These are phyloP conservation scores for Tipula lateralis DNA, from an alignment of 2,888 invertebrate genomes.

Conservation along the genomic window DNA sequence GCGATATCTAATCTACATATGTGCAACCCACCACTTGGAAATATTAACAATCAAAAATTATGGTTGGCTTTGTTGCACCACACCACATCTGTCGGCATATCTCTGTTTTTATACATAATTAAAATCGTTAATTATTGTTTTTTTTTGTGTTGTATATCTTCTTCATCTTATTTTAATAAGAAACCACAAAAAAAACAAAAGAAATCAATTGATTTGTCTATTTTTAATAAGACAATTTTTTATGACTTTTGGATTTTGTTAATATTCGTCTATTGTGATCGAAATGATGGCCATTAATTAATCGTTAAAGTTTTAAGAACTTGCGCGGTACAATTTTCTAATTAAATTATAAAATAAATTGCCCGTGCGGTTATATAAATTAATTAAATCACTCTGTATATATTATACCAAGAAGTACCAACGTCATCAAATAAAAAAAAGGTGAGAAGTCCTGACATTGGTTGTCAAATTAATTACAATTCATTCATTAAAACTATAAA, in stretches of 20 bases:
- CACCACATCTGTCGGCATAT: background rate
- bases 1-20: background rate
- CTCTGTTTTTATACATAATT: background rate
- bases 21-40: background rate
- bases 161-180: background rate
- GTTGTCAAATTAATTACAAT: background rate
- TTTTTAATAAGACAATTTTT: background rate
- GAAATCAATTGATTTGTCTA: slow-evolving; percentile 11
- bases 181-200: background rate
- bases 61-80: background rate
- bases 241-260: background rate
- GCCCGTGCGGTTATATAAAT: background rate
- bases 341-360: background rate
- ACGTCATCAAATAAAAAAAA: background rate
- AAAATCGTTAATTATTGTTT: background rate
- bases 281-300: background rate
- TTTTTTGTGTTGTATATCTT: background rate
- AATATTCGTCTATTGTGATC: background rate
- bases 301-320: background rate
- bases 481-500: background rate
- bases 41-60: background rate
- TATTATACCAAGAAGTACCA: background rate
- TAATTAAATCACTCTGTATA: no score
- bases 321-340: background rate
- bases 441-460: background rate